phyloP scores from a whole-genome alignment of 2,113 vertebrate species.

The Cyanoderma ruficeps region DNA sequence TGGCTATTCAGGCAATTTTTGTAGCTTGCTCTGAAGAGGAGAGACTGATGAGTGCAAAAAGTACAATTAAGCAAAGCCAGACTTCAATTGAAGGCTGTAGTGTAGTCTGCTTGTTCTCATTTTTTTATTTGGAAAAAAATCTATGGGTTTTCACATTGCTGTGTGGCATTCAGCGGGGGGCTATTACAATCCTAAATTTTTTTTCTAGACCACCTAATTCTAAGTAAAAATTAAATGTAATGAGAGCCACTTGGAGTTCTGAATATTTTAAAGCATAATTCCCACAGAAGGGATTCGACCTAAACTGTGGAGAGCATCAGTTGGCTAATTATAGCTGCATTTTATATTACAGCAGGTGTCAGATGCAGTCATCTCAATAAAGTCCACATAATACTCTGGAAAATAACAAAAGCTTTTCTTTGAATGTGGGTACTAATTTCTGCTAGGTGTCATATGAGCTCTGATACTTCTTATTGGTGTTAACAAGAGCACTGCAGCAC shows the following conservation, averaged over 20 bases:
- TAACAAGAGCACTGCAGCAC: slow-evolving; percentile 79
- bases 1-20: slow-evolving; percentile 99
- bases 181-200: slow-evolving; percentile 98
- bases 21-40: slow-evolving; percentile 94
- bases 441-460: slow-evolving; percentile 82
- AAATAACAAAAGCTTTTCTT: slow-evolving; percentile 85
- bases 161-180: slow-evolving; percentile 87
- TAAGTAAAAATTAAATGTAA: slow-evolving; percentile 87
- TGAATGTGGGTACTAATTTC: slow-evolving; percentile 85
- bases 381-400: slow-evolving; percentile 83
- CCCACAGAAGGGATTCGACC: slow-evolving; percentile 92
- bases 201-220: slow-evolving; percentile 89
- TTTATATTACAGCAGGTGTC: slow-evolving; percentile 87
- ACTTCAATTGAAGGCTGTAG: slow-evolving; percentile 92
- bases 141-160: slow-evolving; percentile 87
- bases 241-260: slow-evolving; percentile 86
- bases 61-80: slow-evolving; percentile 97
- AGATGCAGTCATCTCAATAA: slow-evolving; percentile 87
- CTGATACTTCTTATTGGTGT: slow-evolving; percentile 79
- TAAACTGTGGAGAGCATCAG: slow-evolving; percentile 85
- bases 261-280: slow-evolving; percentile 92
- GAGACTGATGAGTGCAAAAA: slow-evolving; percentile 98
- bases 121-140: slow-evolving; percentile 92
- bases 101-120: slow-evolving; percentile 92
- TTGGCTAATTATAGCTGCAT: slow-evolving; percentile 88